Base-by-base conservation (phyloP, 1,140 invertebrate species). In the Berghia stephanieae region DNA sequence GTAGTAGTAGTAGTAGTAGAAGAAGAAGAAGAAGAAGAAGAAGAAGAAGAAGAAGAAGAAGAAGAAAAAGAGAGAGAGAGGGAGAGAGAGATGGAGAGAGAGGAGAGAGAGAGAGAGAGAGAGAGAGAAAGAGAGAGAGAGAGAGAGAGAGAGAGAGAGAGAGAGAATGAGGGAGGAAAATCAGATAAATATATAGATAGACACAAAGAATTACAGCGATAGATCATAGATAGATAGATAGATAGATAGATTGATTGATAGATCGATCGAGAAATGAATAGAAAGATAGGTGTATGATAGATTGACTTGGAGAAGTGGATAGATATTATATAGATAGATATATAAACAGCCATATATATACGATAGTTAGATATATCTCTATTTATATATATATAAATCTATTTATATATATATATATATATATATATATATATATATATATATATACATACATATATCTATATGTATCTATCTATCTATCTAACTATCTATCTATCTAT, bases 121-220 rank as follows among this genome's bases (percentile, higher is more conserved):
- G 57, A 31, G 24, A 31, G n/a, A 60, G n/a, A 75, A 34, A 75
- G 16, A 31, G 3, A 60, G 46, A n/a, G 18, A 60, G 18, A 75
- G 18, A 75, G 36, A 75, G 36, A 75, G 57, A 75, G 73, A 75
- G 73, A 75, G 73, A 75, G 57, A 75, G 73, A 75, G 31, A 74
- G 72, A 74, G 72, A 74, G 44, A 57, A 3, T 24, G 55, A 57
- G 55, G 34, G 3, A 57, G 18, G 16, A n/a, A n/a, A n/a, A n/a
- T n/a, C n/a, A n/a, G n/a, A n/a, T n/a, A n/a, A n/a, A n/a, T n/a
- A n/a, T n/a, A n/a, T n/a, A n/a, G n/a, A n/a, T n/a, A n/a, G n/a
- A n/a, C n/a, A n/a, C n/a, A n/a, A n/a, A n/a, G 18, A 18, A 16
- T 24, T n/a, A 57, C n/a, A 57, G 55, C 24, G 55, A 57, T n/a